Conservation (phyloP, 1,140 invertebrate genomes). For the Lasioglossum baleicum region DNA sequence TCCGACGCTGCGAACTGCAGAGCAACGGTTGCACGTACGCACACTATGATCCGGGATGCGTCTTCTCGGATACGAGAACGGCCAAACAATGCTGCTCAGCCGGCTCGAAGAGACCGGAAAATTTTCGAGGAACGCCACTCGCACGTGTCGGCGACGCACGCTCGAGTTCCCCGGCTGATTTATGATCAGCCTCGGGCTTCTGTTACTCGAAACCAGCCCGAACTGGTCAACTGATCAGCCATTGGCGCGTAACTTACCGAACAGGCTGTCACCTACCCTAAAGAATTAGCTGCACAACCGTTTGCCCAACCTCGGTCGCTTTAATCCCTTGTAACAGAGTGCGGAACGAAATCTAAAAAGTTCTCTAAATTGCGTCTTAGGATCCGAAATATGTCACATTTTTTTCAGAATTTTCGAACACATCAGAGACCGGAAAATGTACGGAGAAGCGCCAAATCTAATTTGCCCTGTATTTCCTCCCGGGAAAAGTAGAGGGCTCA, state of each 20-base stretch:
- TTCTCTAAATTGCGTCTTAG: too few relatives aligned
- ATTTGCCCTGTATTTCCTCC: too few relatives aligned
- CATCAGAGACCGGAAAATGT: too few relatives aligned
- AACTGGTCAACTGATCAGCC: neutral
- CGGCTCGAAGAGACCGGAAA: conserved; percentile 2
- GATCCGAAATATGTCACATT: too few relatives aligned
- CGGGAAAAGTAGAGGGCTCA: too few relatives aligned
- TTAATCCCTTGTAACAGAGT: too few relatives aligned
- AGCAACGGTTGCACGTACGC: conserved; percentile 11
- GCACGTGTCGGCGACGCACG: neutral
- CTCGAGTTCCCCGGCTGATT: neutral
- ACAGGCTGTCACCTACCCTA: neutral
- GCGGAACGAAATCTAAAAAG: too few relatives aligned
- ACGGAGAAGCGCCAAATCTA: too few relatives aligned
- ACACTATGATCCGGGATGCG: neutral
- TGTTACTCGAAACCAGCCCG: neutral
- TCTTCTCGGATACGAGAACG: conserved; percentile 29
- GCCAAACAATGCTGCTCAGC: conserved; percentile 54
- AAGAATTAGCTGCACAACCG: neutral
- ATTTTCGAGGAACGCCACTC: conserved; percentile 8
- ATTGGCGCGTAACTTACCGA: neutral
- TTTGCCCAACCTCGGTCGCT: too few relatives aligned
- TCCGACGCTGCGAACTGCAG: conserved; percentile 38
- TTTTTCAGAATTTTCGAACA: too few relatives aligned
- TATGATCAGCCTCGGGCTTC: neutral